Base-by-base conservation (phyloP, 2,113 vertebrate species). In the Microtus pennsylvanicus region DNA sequence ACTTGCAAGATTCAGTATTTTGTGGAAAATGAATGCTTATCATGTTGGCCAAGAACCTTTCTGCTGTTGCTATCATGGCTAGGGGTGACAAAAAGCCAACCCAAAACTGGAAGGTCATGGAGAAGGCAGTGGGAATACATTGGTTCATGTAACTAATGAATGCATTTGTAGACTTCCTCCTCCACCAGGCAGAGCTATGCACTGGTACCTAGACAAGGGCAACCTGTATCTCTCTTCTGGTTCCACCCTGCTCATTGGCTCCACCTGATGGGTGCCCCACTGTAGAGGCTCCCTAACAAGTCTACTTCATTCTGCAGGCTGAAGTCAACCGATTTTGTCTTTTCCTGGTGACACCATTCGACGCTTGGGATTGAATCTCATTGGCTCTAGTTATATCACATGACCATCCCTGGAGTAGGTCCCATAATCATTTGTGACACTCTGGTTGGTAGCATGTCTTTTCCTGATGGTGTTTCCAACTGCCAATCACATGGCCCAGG, bases 21-120 rank as follows among this genome's bases (percentile, higher is more conserved):
- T 33, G 22, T 77, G 58, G 67, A 45, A 96, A 76, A 74, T 70
- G 21, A 21, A 0, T 58, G 26, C 93, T 86, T 19, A 50, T 35
- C 83, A 70, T 8, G 13, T 42, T 81, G 38, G 24, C 33, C 21
- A 50, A 61, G n/a, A 33, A 38, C 8, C 45, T 63, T 85, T 55
- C 52, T 58, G 35, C 55, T 58, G 26, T 74, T 63, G 21, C n/a
- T 47, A 5, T 50, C 90, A 35, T 87, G 70, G n/a, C 21, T 78
- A n/a, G 3, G 78, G 76, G 70, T 83, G 75, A 80, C 24, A 87
- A n/a, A 91, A 90, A 89, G 7, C 4, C 28, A 95, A 82, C 45
- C n/a, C 4, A 30, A 38, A 86, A 89, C 13, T 33, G 22, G 45
- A 30, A 26, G 10, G 50, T 7, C 1, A 35, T 1, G 2, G 5